phyloP scores from a whole-genome alignment of 2,888 invertebrate species.

The Branchipolynoe longqiensis region DNA sequence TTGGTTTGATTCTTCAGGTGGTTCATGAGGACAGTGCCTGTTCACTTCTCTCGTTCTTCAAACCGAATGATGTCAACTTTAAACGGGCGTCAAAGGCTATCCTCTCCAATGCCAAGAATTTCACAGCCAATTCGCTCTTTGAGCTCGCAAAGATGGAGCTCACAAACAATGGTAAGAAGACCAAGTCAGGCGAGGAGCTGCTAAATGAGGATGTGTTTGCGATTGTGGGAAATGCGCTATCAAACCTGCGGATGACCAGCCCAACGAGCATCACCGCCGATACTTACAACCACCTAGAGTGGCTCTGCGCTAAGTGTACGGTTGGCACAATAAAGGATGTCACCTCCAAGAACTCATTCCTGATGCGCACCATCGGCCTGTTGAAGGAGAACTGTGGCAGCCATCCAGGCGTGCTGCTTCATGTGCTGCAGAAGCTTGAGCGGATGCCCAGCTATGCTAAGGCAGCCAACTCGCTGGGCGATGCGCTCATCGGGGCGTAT shows the following conservation, averaged over 20 bases:
- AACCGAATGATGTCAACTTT: slow-evolving; percentile 61
- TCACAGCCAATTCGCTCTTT: slow-evolving; percentile 58
- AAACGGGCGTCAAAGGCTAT: slow-evolving; percentile 57
- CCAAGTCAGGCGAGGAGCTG: background rate
- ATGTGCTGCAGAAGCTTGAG: slow-evolving; percentile 61
- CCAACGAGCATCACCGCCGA: slow-evolving; percentile 40
- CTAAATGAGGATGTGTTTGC: slow-evolving; percentile 58
- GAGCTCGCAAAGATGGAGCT: slow-evolving; percentile 58
- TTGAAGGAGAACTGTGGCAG: slow-evolving; percentile 21
- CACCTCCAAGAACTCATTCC: slow-evolving; percentile 31
- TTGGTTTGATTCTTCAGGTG: slow-evolving; percentile 1
- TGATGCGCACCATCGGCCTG: slow-evolving; percentile 34
- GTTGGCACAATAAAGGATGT: slow-evolving; percentile 16
- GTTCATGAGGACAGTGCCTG: slow-evolving; percentile 62
- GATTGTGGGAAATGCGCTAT: slow-evolving; percentile 58
- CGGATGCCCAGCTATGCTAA: slow-evolving; percentile 38
- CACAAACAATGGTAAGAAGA: background rate
- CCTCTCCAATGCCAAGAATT: slow-evolving; percentile 53
- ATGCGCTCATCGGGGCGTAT: slow-evolving; percentile 59
- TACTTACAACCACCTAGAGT: slow-evolving; percentile 59
- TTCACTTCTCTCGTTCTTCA: slow-evolving; percentile 61
- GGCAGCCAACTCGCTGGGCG: slow-evolving; percentile 55
- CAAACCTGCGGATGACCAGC: slow-evolving; percentile 19
- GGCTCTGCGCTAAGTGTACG: slow-evolving; percentile 59
- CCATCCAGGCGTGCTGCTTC: slow-evolving; percentile 60